Base-by-base conservation (phyloP, 2,888 invertebrate genomes). In the Pristionchus japonicus region DNA sequence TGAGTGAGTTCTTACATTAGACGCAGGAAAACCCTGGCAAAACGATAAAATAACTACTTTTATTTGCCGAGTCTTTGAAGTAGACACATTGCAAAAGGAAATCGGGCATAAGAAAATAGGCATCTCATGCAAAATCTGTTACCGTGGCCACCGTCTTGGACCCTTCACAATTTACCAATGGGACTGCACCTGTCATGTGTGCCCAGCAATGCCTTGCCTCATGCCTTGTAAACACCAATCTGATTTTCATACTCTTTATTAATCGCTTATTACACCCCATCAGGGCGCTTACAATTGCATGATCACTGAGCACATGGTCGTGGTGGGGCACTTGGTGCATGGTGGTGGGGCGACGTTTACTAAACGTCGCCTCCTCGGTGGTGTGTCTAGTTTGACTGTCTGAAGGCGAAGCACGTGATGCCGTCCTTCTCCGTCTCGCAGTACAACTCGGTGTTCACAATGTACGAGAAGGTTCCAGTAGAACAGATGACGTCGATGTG, bases 341-440 rank as follows among this genome's bases (percentile, higher is more conserved):
- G 11, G 43, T 52, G 82, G 52, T 6, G 52, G 1, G 80, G 13
- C 52, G 52, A 49, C 37, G 34, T 83, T 83, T 83, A 17, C 15
- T n/a, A 80, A 27, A 47, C 47, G 82, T 83, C 49, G 77, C n/a
- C 77, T 7, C 61, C n/a, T 37, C n/a, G n/a, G n/a, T n/a, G n/a
- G n/a, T n/a, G n/a, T n/a, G n/a, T 87, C 43, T 87, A 87, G 87
- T 87, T 87, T n/a, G 91, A 91, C 86, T 93, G 93, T 52, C 92
- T 90, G 91, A 93, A 93, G 74, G 93, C 93, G 86, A 93, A 91
- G 87, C 93, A 93, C 1, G 93, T 94, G 83, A 93, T 92, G 80
- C 93, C 93, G 88, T 92, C 89, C 80, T 90, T 89, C 88, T 89
- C 91, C 15, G 91, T 91, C 49, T 91, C 91, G 80, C 91, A 92